Base-by-base conservation (phyloP, 2,113 vertebrate genomes). In the Catagonus wagneri region DNA sequence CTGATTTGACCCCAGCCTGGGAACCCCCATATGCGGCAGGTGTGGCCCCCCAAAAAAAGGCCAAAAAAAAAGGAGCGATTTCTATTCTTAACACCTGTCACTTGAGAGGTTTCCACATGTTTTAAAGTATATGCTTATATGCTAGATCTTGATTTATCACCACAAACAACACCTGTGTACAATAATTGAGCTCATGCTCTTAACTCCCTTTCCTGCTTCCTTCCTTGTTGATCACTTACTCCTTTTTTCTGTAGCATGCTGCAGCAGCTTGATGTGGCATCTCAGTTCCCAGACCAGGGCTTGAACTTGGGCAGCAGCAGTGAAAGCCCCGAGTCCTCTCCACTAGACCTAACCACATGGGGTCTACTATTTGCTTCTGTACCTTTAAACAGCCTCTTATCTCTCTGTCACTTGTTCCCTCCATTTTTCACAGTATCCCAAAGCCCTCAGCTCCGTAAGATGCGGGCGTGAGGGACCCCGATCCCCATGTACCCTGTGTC, bases 151-250 rank as follows among this genome's bases (percentile, higher is more conserved):
- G 10, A 7, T 61, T 13, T n/a, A 16, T 5, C 27, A 22, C 14
- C 3, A 0, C 3, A 15, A 27, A 14, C 0, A 7, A n/a, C 15
- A 8, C n/a, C 50, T 44, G 13, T 9, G 44, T 7, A 19, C n/a
- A 1, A 12, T 3, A 54, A 80, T 5, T 54, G 16, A 13, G 1
- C 19, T 32, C 10, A 4, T 29, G 9, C 8, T 3, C 25, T 8
- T 0, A 15, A 20, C 25, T 39, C 29, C 4, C 56, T 12, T 71
- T 25, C 23, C 0, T 12, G 22, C 63, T 39, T 25, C 23, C 29
- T 60, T n/a, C 36, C 39, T 6, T 14, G 22, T 19, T 63, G 6
- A 50, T 9, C 13, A 27, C 29, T 5, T 13, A 27, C 29, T 36
- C 23, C 8, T 44, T 44, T 44, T 44, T 44, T 44, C 44, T 44